phyloP scores from a whole-genome alignment of 2,888 invertebrate genomes.

The Oxycera nigricornis region DNA sequence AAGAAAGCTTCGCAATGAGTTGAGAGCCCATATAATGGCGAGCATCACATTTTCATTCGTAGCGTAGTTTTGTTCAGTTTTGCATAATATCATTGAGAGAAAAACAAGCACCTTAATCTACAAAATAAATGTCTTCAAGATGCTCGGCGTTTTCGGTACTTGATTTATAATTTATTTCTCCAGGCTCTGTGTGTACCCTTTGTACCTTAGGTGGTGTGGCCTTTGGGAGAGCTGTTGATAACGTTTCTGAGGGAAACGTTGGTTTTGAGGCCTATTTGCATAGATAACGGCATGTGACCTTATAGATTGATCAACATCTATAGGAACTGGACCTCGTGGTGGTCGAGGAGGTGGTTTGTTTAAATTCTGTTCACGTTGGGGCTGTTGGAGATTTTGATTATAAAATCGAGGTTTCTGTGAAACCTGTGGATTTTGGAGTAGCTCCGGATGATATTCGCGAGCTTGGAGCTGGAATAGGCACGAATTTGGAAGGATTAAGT shows the following conservation, averaged over 20 bases:
- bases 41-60: too few species aligned
- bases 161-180: neutral
- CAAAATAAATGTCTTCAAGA: conserved; percentile 19
- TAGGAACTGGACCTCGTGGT: neutral
- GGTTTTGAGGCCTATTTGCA: conserved; percentile 5
- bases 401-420: neutral
- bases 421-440: neutral
- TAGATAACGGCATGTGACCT: neutral
- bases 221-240: neutral
- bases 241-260: too few species aligned
- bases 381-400: neutral
- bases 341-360: neutral
- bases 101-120: conserved; percentile 17
- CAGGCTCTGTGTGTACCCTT: too few species aligned
- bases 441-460: neutral
- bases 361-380: neutral
- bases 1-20: too few species aligned
- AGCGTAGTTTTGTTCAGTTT: too few species aligned
- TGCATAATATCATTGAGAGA: too few species aligned
- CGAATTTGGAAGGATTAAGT: accelerated
- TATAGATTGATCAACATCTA: neutral
- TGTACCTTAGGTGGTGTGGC: neutral
- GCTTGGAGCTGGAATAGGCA: neutral
- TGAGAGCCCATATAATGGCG: too few species aligned
- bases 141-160: neutral